Base-by-base conservation (phyloP, 2,113 vertebrate genomes). In the Centropus bengalensis region DNA sequence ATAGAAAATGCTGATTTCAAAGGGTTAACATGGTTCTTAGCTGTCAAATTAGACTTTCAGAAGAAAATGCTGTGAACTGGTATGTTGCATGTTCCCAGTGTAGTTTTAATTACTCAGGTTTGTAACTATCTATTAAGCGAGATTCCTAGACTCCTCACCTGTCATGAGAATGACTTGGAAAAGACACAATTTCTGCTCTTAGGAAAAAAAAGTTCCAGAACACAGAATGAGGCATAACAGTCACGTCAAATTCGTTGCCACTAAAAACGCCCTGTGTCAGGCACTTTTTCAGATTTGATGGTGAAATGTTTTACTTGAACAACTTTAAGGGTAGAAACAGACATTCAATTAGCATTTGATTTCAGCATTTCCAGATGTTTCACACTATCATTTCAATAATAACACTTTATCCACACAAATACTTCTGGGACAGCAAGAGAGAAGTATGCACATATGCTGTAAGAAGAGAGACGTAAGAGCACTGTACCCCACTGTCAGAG, bases 21-120 rank as follows among this genome's bases (percentile, higher is more conserved):
- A 80, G 54, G 17, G 44, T 70, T 86, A 77, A 42, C 52, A 88
- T 17, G 5, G 40, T n/a, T 93, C 82, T 88, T 71, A 33, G 27
- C 15, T 62, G 42, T 59, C 60, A 86, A 91, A 93, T 81, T 75
- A 90, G 55, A 76, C 44, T 83, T 87, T 20, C 18, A 55, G 22
- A 95, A 82, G 24, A 88, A 77, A 93, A 81, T 74, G 88, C 83
- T 96, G 94, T 90, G 92, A 96, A 94, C 64, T 51, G 24, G 12
- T n/a, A 7, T 47, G 23, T 16, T 81, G 60, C 69, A 44, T 44
- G 56, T 94, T 96, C 91, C 92, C 88, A 91, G 47, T 8, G 24
- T 19, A 86, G 49, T 67, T 95, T 64, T 88, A 91, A 94, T 67
- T 81, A 95, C 26, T 33, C 14, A 15, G 56, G 60, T 81, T 70